Conservation (phyloP, 2,797 vertebrate species). For the Lateolabrax maculatus region DNA sequence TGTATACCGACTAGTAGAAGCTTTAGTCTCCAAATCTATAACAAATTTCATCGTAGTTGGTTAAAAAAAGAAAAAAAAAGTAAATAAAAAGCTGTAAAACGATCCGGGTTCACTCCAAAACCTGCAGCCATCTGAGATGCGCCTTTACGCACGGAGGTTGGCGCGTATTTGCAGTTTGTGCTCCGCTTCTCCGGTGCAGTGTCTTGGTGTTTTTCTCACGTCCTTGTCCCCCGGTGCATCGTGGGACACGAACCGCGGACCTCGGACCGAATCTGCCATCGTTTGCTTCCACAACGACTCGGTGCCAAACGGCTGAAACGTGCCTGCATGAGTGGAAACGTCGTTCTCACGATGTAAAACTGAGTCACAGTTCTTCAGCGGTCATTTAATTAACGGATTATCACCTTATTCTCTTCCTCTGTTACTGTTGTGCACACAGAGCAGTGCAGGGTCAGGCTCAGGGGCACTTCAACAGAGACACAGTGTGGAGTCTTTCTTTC, state of each 20-base stretch:
- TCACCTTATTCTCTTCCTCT: neutral
- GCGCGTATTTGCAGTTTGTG: neutral
- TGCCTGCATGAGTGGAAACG: neutral
- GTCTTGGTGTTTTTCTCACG: neutral
- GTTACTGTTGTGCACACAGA: neutral
- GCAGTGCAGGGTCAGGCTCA: neutral
- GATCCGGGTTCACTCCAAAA: neutral
- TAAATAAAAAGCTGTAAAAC: neutral
- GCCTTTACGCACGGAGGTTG: slow-evolving; percentile 43
- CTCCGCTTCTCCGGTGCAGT: neutral
- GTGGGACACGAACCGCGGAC: slow-evolving; percentile 5
- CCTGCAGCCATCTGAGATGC: neutral
- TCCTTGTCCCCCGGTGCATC: slow-evolving; percentile 9
- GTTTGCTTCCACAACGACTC: neutral
- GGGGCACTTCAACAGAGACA: neutral
- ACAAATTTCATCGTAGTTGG: neutral
- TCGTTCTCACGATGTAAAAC: neutral
- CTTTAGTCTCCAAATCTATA: neutral
- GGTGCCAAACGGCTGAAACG: neutral
- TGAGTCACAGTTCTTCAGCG: neutral
- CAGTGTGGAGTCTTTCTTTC: neutral
- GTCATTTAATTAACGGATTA: neutral
- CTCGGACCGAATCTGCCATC: neutral
- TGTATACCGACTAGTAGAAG: neutral
- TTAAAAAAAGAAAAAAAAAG: neutral